A percentile compares a stretch with the other conserved stretches of the same genome.
phyloP scores from a whole-genome alignment of 92 coral and sea anemone genomes.

The Scolanthus callimorphus region DNA sequence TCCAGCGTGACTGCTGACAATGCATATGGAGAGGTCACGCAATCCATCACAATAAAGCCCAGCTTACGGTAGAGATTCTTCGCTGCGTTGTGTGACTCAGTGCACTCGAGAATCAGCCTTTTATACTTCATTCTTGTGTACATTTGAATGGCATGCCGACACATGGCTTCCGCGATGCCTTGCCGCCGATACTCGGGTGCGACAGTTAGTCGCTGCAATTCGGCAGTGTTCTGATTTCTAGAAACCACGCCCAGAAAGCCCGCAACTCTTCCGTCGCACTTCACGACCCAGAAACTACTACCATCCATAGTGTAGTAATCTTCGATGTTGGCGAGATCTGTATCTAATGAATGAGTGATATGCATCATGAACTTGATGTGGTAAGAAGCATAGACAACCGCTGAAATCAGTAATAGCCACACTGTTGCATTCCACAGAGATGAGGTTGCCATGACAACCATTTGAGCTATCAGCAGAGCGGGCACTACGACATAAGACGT shows the following conservation, averaged over 20 bases:
- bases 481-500: constrained; percentile 38
- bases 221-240: constrained; percentile 43
- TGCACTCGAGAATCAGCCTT: constrained; percentile 60
- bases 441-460: constrained; percentile 7
- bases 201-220: constrained; percentile 73
- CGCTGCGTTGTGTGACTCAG: constrained; percentile 71
- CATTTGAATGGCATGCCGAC: constrained; percentile 49
- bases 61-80: constrained; percentile 62
- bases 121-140: constrained; percentile 43
- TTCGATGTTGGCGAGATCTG: constrained; percentile 58
- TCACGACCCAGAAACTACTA: constrained; percentile 73
- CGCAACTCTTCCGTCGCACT: constrained; percentile 34
- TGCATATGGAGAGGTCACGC: constrained; percentile 39
- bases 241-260: constrained; percentile 69
- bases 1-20: constrained; percentile 50
- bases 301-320: constrained; percentile 48
- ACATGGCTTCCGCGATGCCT: constrained; percentile 63
- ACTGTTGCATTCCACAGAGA: constrained; percentile 11
- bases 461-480: constrained; percentile 19
- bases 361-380: constrained; percentile 53
- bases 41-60: constrained; percentile 39
- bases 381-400: constrained; percentile 45
- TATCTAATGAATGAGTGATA: constrained; percentile 38
- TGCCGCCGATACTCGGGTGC: constrained; percentile 51
- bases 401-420: constrained; percentile 1